Evolutionary conservation across 2,797 vertebrate genomes (phyloP).

Genomic region (Pseudocheirus occidentalis): DNA sequence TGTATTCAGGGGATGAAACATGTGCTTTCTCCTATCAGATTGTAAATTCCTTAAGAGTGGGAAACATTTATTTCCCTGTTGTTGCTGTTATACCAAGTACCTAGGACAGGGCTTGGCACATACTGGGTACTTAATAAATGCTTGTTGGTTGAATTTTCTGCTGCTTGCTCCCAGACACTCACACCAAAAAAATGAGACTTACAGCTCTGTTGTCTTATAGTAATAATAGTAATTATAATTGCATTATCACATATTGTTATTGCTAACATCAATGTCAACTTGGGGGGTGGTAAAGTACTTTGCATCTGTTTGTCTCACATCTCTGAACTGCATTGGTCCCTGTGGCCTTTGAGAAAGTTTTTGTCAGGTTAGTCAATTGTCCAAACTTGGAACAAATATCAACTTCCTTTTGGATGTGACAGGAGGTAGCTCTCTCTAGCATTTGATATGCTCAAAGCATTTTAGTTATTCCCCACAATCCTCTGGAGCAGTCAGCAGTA

Average conservation of each 20-base stretch:
- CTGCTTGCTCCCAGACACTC: not conserved
- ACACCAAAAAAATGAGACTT: not conserved
- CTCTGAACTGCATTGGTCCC: not conserved
- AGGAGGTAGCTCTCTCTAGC: not conserved
- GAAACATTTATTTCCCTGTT: not conserved
- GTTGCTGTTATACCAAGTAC: not conserved
- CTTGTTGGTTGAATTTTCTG: not conserved
- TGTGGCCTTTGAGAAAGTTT: not conserved
- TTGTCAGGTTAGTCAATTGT: not conserved
- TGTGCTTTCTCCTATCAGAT: not conserved
- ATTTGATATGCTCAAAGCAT: not conserved
- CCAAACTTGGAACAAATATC: not conserved
- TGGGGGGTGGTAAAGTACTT: not conserved
- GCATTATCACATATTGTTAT: not conserved
- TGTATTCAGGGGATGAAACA: not conserved
- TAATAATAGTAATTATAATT: not conserved
- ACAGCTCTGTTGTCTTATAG: not conserved
- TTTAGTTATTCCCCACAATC: not conserved
- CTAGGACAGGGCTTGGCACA: not conserved
- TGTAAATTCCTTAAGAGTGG: not conserved
- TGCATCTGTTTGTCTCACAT: not conserved
- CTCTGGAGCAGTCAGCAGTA: not conserved
- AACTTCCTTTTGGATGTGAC: not conserved
- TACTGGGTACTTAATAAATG: not conserved
- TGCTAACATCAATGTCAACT: not conserved